A percentile compares a stretch with the other conserved stretches of the same genome.
Evolutionary conservation across 2,113 vertebrate genomes (phyloP).

Genomic region (Raja brachyura): DNA sequence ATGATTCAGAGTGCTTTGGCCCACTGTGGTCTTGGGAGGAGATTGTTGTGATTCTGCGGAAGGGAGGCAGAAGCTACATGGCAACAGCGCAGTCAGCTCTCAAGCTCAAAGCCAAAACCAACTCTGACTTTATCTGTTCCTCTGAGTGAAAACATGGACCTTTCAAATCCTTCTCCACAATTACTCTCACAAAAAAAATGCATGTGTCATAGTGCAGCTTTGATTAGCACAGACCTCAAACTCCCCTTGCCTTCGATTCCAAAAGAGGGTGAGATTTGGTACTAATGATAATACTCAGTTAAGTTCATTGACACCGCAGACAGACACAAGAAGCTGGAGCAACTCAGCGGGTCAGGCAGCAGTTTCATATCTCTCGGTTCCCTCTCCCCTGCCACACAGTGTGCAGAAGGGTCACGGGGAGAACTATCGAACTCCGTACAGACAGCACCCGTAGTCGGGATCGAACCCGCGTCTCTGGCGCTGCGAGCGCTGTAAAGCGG

Average conservation of each 20-base stretch:
- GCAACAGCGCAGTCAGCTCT: constrained; percentile 45
- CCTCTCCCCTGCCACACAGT: no score
- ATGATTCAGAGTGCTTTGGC: background rate
- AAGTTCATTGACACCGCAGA: no score
- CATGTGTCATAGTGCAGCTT: background rate
- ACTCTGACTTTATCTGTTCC: constrained; percentile 44
- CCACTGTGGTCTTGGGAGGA: background rate
- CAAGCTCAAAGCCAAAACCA: constrained; percentile 47
- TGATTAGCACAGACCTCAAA: background rate
- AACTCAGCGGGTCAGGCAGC: no score
- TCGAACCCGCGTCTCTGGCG: no score
- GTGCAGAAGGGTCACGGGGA: no score
- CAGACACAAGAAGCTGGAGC: no score
- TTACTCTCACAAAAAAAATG: background rate
- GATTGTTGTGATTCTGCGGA: constrained; percentile 18
- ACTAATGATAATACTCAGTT: background rate
- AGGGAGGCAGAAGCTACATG: constrained; percentile 20
- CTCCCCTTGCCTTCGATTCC: background rate
- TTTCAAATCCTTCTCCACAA: constrained; percentile 15
- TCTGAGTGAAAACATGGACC: constrained; percentile 42
- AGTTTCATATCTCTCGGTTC: no score
- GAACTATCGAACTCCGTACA: no score
- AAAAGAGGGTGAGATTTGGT: no score
- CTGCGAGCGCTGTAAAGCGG: no score
- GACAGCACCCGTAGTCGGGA: no score